A percentile compares a stretch with the other conserved stretches of the same genome.
These are phyloP conservation scores for Ichneumoninae sp. DNA, from an alignment of 2,888 invertebrate genomes.

Conservation along the genomic window DNA sequence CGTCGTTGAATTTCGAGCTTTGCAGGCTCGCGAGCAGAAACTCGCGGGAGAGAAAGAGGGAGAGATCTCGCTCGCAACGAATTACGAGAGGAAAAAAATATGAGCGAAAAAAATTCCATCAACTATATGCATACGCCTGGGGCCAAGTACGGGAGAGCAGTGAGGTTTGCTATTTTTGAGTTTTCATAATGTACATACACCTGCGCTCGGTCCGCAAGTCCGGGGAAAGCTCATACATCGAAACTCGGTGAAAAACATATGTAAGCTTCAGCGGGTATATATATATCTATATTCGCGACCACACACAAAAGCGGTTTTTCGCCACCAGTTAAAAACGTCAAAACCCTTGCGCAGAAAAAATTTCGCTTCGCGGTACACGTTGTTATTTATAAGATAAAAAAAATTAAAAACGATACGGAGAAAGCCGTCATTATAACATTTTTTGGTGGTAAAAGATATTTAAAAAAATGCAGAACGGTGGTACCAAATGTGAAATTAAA, in stretches of 20 bases:
- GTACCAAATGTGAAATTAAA: too few species aligned
- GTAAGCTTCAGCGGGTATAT: neutral
- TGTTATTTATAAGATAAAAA: too few species aligned
- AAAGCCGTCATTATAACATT: too few species aligned
- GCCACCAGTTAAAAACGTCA: neutral
- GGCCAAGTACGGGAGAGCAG: slow-evolving; percentile 36
- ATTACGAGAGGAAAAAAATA: neutral
- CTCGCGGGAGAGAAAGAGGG: neutral
- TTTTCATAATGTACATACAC: slow-evolving; percentile 54
- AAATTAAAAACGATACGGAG: too few species aligned
- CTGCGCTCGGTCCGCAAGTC: slow-evolving; percentile 45
- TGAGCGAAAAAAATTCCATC: slow-evolving; percentile 33
- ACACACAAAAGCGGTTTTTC: neutral
- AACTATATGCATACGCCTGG: slow-evolving; percentile 24
- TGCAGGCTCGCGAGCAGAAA: neutral
- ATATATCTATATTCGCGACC: neutral
- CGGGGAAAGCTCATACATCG: slow-evolving; percentile 43
- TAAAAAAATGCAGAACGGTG: too few species aligned
- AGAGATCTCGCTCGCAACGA: neutral
- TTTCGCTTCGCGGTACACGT: neutral
- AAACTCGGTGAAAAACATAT: neutral
- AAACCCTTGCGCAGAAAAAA: neutral
- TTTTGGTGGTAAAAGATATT: too few species aligned
- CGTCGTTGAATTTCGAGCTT: neutral
- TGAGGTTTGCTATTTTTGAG: slow-evolving; percentile 59